Conservation (phyloP, 2,797 vertebrate species). For the Clamator glandarius region DNA sequence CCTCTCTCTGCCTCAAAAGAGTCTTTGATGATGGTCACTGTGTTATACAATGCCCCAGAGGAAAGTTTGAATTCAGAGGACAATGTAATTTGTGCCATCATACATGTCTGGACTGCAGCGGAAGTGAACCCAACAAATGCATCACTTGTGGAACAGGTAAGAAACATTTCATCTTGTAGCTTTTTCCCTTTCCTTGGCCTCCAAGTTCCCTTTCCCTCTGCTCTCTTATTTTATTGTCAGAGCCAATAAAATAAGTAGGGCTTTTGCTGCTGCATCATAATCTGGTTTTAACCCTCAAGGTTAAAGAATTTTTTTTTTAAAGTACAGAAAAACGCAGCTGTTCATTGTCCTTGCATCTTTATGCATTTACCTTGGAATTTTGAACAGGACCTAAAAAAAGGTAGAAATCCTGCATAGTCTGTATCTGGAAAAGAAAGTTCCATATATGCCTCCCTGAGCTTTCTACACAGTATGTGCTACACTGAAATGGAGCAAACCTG, state of each 20-base stretch:
- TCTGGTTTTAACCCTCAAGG: not conserved
- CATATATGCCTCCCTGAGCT: not conserved
- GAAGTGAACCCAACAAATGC: conserved; percentile 85
- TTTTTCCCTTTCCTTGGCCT: not conserved
- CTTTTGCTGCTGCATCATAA: not conserved
- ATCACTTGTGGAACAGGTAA: conserved; percentile 88
- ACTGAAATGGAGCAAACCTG: not conserved
- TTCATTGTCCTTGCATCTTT: not conserved
- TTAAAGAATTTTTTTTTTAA: not conserved
- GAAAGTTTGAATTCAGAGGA: conserved; percentile 79
- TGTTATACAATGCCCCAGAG: conserved; percentile 76
- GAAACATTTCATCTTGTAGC: not conserved
- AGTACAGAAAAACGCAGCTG: not conserved
- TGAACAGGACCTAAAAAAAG: not conserved
- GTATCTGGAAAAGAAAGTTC: not conserved
- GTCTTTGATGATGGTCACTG: conserved; percentile 85
- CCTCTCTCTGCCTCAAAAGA: conserved; percentile 73
- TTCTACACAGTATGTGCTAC: not conserved
- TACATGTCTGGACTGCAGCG: conserved; percentile 86
- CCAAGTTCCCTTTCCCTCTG: not conserved
- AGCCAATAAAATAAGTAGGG: not conserved
- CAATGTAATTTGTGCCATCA: conserved; percentile 88
- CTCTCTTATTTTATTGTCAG: not conserved
- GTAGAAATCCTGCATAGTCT: not conserved
- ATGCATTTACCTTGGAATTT: not conserved